Conservation (phyloP, 2,797 vertebrate genomes). For the Champsocephalus esox region DNA sequence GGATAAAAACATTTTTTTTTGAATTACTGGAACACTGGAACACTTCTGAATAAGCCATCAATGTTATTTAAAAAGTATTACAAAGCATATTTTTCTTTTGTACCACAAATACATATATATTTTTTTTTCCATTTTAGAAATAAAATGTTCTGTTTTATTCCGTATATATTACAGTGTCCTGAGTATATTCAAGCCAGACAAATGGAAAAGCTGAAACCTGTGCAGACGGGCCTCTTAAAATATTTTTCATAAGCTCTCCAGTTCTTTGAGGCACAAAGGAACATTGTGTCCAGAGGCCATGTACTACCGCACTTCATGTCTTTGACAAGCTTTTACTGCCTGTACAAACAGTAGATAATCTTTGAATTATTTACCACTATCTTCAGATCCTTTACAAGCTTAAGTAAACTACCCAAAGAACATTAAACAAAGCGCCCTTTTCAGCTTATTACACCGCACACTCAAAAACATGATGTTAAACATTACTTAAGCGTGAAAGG, state of each 20-base stretch:
- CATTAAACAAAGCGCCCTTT: constrained; percentile 32
- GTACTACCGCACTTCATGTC: constrained; percentile 11
- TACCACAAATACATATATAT: not conserved
- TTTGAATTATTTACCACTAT: constrained; percentile 63
- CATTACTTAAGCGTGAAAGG: not conserved
- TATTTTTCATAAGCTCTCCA: constrained; percentile 27
- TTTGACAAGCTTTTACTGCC: constrained; percentile 26
- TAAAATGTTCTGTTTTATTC: constrained; percentile 15
- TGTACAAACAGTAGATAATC: constrained; percentile 7
- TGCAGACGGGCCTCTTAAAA: constrained; percentile 30
- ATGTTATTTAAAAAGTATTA: not conserved
- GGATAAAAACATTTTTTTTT: constrained; percentile 1
- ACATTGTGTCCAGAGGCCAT: constrained; percentile 25
- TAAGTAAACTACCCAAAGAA: constrained; percentile 42
- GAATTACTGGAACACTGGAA: not conserved
- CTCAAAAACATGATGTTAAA: not conserved
- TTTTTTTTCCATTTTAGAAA: not conserved
- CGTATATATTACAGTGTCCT: constrained; percentile 10
- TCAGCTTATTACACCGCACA: not conserved
- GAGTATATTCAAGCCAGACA: constrained; percentile 7
- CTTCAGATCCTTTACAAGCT: constrained; percentile 53
- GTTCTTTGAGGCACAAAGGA: constrained; percentile 41
- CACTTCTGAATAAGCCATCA: not conserved
- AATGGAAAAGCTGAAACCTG: constrained; percentile 7
- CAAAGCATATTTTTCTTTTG: not conserved